Base-by-base conservation (phyloP, 2,797 vertebrate genomes). In the Percopsis omiscomaycus region DNA sequence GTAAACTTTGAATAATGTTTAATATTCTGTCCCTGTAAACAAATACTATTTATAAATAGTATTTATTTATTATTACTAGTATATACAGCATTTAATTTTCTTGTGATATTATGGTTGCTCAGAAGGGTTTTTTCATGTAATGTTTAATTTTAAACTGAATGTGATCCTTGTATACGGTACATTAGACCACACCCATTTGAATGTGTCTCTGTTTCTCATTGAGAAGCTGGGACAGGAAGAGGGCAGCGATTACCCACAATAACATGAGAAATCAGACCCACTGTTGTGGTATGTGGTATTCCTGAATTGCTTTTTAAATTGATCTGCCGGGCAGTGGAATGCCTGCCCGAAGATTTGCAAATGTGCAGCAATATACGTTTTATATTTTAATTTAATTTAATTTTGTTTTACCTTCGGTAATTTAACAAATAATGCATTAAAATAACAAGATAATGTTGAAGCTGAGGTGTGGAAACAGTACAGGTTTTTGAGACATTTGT, bases 171-270 rank as follows among this genome's bases (percentile, higher is more conserved):
- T n/a, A 12, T 12, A 48, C 4, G 46, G 46, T n/a, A 13, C 3
- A 13, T n/a, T 13, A n/a, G 46, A 14, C 14, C 53, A 12, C 16
- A 47, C n/a, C 42, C n/a, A 15, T 46, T 55, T 42, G 50, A 32
- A n/a, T 37, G 44, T 4, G 49, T 49, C 30, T 76, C 74, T 72
- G 65, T 46, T 76, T 65, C 55, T 68, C 65, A 61, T 75, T 68
- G 29, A 10, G 42, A 15, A 44, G 28, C 28, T 60, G 48, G 27
- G 68, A 49, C 68, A 64, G 29, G 49, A 59, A 54, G 32, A 15
- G 32, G 52, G 45, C 46, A 51, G 46, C 45, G 37, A 60, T 42
- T 44, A 42, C 11, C 57, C 61, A 55, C 53, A 51, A 44, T 51
- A 59, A 22, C 56, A 57, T 59, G 55, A 62, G 44, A 56, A 13